These are phyloP conservation scores for Neofelis nebulosa DNA, from an alignment of 2,113 vertebrate genomes.

Conservation along the genomic window DNA sequence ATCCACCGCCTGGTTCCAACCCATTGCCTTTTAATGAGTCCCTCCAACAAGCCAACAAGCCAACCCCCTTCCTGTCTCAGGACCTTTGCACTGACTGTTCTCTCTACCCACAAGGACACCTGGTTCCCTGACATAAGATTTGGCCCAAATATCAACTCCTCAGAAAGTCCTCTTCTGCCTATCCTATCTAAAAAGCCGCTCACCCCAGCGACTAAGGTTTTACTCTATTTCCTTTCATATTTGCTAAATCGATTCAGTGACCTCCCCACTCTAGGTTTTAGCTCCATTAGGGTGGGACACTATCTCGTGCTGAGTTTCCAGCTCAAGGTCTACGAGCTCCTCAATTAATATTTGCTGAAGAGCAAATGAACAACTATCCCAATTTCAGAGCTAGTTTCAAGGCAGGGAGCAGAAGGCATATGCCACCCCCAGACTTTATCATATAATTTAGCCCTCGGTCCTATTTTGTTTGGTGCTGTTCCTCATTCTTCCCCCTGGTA, in stretches of 20 bases:
- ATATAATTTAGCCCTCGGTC: neutral
- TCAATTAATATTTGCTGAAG: neutral
- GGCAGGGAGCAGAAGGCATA: neutral
- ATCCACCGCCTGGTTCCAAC: neutral
- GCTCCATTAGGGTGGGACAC: neutral
- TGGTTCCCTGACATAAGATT: neutral
- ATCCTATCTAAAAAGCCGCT: neutral
- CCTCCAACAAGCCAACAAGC: neutral
- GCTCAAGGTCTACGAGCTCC: neutral
- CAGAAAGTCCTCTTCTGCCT: neutral
- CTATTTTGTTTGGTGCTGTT: neutral
- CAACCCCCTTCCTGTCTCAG: neutral
- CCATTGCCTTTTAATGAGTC: neutral
- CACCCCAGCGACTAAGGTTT: neutral
- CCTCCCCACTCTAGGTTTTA: neutral
- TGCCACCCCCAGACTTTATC: neutral
- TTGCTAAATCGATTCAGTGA: neutral
- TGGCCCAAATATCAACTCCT: neutral
- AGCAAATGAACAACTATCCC: neutral
- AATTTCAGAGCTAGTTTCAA: neutral
- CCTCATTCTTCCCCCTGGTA: neutral
- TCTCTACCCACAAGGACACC: neutral
- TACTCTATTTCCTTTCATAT: neutral
- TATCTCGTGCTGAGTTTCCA: neutral
- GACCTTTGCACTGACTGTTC: neutral